Evolutionary conservation across 2,888 invertebrate species (phyloP).

Genomic region (Amblyteles armatorius): DNA sequence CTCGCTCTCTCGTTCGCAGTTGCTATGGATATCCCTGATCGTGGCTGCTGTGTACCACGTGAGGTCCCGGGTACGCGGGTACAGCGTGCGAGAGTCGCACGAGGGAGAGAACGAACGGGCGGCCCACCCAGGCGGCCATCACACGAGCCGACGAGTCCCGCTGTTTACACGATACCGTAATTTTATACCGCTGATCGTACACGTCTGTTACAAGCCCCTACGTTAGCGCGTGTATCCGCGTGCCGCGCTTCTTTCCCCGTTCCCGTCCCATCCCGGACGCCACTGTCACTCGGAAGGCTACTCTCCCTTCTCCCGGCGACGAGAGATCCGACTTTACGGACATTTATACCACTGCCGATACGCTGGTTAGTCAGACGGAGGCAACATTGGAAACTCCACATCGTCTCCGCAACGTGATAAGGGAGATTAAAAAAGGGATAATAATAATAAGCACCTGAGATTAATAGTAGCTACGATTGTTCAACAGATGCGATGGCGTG

Average conservation of each 20-base stretch:
- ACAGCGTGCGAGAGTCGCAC: slow-evolving; percentile 45
- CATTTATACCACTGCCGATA: slow-evolving; percentile 30
- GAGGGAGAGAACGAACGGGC: slow-evolving; percentile 57
- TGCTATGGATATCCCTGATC: slow-evolving; percentile 17
- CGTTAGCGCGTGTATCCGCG: slow-evolving; percentile 44
- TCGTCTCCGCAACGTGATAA: background rate
- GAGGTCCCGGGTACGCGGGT: slow-evolving; percentile 67
- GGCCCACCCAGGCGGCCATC: slow-evolving; percentile 83
- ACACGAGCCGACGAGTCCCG: slow-evolving; percentile 81
- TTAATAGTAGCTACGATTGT: background rate
- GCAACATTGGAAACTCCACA: background rate
- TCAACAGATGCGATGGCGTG: background rate
- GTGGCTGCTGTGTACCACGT: slow-evolving; percentile 79
- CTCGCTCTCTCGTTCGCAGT: slow-evolving; percentile 3
- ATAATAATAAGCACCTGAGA: background rate
- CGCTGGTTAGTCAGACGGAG: slow-evolving; percentile 19
- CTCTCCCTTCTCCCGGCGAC: slow-evolving; percentile 9
- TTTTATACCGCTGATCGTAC: slow-evolving; percentile 82
- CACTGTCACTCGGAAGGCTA: slow-evolving; percentile 17
- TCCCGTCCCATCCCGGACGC: slow-evolving; percentile 53
- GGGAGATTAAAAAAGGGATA: background rate
- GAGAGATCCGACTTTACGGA: slow-evolving; percentile 33
- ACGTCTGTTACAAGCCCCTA: slow-evolving; percentile 71
- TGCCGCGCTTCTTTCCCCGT: slow-evolving; percentile 31
- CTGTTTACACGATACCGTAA: slow-evolving; percentile 82